Evolutionary conservation across 2,797 vertebrate species (phyloP).

Genomic region (Bufotes viridis): DNA sequence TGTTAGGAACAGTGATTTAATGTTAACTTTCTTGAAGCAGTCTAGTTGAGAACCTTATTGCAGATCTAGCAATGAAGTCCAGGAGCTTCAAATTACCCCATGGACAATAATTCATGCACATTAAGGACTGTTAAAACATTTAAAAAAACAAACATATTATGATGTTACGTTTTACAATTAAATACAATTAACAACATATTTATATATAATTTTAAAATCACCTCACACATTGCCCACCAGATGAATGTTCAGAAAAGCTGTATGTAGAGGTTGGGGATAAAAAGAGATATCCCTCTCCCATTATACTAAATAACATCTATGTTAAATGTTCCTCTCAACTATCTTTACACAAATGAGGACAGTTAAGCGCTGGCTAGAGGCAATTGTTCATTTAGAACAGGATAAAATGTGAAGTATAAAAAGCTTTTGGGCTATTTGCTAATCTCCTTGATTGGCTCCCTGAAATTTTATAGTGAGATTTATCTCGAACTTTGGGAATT

Average conservation of each 20-base stretch:
- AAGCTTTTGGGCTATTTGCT: background rate
- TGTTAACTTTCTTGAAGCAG: no score
- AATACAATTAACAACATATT: background rate
- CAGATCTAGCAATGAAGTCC: no score
- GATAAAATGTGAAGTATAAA: background rate
- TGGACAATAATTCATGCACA: no score
- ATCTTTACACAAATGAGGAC: background rate
- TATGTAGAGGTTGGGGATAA: background rate
- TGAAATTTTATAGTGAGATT: background rate
- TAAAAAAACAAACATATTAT: background rate
- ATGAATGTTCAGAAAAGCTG: background rate
- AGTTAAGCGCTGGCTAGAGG: background rate
- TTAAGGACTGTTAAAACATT: no score
- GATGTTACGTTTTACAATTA: background rate
- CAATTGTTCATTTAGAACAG: background rate
- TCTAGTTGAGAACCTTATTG: no score
- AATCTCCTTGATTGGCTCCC: background rate
- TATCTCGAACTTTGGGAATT: background rate
- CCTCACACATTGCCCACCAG: background rate
- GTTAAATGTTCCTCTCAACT: background rate
- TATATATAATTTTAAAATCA: background rate
- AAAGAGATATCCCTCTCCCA: background rate
- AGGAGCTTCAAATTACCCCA: no score
- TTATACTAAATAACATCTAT: background rate
- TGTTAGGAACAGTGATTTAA: no score